Evolutionary conservation across 2,113 vertebrate species (phyloP).

Genomic region (Oxyura jamaicensis): DNA sequence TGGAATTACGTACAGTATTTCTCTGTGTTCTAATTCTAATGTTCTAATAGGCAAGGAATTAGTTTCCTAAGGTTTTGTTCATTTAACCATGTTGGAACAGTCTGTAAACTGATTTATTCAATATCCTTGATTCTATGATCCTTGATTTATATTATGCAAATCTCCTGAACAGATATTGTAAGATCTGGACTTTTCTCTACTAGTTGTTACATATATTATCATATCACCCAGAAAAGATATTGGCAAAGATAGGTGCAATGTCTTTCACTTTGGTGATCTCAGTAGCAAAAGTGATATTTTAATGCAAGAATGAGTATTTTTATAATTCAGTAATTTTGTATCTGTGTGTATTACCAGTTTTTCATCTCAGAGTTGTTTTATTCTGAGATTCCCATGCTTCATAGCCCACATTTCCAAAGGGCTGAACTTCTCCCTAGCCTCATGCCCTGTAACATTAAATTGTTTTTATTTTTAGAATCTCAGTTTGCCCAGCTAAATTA

Average conservation of each 20-base stretch:
- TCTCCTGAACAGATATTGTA: not conserved
- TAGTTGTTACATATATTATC: not conserved
- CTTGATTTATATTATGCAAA: not conserved
- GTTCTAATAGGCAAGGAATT: not conserved
- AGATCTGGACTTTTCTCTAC: not conserved
- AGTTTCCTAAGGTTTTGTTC: not conserved
- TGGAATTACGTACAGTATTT: not conserved
- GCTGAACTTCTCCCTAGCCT: not conserved
- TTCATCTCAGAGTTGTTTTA: not conserved
- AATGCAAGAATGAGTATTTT: rapidly evolving
- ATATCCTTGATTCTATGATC: not conserved
- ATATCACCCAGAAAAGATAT: not conserved
- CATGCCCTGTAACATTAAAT: not conserved
- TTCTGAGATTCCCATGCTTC: not conserved
- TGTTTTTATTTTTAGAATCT: not conserved
- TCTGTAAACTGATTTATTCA: not conserved
- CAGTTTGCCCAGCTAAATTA: not conserved
- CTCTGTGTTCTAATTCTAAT: not conserved
- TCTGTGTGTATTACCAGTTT: not conserved
- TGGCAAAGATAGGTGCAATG: not conserved
- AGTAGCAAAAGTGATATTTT: not conserved
- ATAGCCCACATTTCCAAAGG: not conserved
- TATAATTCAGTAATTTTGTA: not conserved
- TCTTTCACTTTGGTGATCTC: not conserved
- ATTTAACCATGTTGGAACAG: not conserved